A percentile compares a stretch with the other conserved stretches of the same genome.
These are phyloP conservation scores for Drosophila mercatorum DNA, from an alignment of 2,888 invertebrate species.

Conservation along the genomic window DNA sequence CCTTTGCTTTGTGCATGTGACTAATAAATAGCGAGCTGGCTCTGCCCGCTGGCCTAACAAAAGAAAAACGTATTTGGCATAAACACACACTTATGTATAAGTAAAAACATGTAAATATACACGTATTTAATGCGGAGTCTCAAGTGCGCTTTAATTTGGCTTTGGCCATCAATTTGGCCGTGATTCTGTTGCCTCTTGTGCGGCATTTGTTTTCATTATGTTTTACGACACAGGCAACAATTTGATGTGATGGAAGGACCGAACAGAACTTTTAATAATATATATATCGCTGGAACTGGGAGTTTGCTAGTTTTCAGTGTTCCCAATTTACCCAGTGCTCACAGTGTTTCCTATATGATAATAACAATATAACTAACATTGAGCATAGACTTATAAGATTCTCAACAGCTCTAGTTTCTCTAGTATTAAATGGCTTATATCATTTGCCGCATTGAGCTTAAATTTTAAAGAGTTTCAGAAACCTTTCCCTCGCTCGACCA, in stretches of 20 bases:
- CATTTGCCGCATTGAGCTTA: not conserved
- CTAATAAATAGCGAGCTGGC: slow-evolving; percentile 40
- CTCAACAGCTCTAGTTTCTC: too few species aligned
- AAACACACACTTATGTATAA: not conserved
- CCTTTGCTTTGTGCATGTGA: not conserved
- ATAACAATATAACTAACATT: too few species aligned
- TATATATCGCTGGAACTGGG: not conserved
- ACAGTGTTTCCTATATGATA: too few species aligned
- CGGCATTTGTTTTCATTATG: slow-evolving; percentile 49
- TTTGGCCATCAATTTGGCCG: slow-evolving; percentile 32
- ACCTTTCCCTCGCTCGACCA: not conserved
- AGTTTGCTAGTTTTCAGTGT: too few species aligned
- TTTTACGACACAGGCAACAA: slow-evolving; percentile 30
- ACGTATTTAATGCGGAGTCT: slow-evolving; percentile 34
- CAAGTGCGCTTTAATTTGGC: slow-evolving; percentile 52
- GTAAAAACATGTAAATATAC: slow-evolving; percentile 4
- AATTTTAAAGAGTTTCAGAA: not conserved
- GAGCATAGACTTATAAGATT: too few species aligned
- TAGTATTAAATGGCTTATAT: not conserved
- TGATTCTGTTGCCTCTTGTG: slow-evolving; percentile 29
- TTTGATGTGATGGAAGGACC: slow-evolving; percentile 18
- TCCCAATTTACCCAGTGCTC: too few species aligned
- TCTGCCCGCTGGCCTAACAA: slow-evolving; percentile 37
- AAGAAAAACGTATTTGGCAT: slow-evolving; percentile 5
- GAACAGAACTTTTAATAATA: not conserved